A percentile compares a stretch with the other conserved stretches of the same genome.
Conservation (phyloP, 2,113 vertebrate genomes). For the Leucosticte australis region DNA sequence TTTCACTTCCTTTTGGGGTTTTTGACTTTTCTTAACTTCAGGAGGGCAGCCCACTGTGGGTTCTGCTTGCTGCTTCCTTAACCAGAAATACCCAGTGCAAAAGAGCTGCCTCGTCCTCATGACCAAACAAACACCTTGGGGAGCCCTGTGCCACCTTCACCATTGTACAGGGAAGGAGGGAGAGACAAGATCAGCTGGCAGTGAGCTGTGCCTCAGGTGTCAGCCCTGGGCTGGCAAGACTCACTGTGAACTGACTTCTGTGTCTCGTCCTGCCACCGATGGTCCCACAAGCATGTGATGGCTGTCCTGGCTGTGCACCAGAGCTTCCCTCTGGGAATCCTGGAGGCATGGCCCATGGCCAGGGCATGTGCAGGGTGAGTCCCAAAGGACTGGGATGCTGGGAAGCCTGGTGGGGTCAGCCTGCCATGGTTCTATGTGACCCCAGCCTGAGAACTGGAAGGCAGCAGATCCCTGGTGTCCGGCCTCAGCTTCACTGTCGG, state of each 20-base stretch:
- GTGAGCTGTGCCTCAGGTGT: background rate
- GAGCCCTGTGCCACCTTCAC: background rate
- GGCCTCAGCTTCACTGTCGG: rapidly evolving
- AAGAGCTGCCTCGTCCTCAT: rapidly evolving
- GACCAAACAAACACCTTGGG: rapidly evolving
- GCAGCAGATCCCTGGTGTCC: rapidly evolving
- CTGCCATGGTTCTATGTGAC: background rate
- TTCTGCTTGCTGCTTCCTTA: background rate
- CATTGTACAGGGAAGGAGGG: rapidly evolving
- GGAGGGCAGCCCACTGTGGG: background rate
- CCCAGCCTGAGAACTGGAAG: background rate
- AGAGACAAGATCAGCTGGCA: background rate
- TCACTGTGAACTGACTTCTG: rapidly evolving
- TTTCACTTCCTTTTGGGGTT: conserved; percentile 47
- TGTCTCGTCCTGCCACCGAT: rapidly evolving
- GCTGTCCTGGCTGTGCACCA: background rate
- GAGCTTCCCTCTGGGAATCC: background rate
- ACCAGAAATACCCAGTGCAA: background rate
- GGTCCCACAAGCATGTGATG: rapidly evolving
- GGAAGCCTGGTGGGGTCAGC: background rate
- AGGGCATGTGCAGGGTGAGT: background rate
- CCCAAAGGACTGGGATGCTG: background rate
- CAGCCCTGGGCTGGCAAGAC: background rate
- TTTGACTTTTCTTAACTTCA: background rate
- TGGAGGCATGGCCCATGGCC: background rate